phyloP scores from a whole-genome alignment of 2,888 invertebrate genomes.

The Pyrrhopygopsis socrates region DNA sequence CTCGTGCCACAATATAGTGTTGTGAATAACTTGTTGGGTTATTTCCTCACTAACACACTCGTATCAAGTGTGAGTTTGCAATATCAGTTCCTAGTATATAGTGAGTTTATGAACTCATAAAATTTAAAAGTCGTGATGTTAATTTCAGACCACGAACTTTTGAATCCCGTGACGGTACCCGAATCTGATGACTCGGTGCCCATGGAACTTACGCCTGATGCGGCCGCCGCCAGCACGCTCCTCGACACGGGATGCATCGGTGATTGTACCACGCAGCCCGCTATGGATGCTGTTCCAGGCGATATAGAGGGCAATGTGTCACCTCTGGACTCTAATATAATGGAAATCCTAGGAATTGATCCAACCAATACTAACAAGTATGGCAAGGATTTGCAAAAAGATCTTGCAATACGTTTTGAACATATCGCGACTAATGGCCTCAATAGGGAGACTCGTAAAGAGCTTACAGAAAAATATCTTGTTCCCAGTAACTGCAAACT shows the following conservation, averaged over 20 bases:
- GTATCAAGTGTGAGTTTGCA: too few relatives aligned
- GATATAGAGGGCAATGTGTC: too few relatives aligned
- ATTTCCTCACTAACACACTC: too few relatives aligned
- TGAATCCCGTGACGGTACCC: not conserved
- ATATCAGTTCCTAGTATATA: too few relatives aligned
- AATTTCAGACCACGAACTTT: too few relatives aligned
- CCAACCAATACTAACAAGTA: not conserved
- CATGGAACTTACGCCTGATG: not conserved
- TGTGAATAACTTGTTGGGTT: too few relatives aligned
- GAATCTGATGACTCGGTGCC: not conserved
- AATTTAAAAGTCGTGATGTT: too few relatives aligned
- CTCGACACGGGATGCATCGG: not conserved
- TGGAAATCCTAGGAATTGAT: not conserved
- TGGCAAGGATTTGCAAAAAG: not conserved
- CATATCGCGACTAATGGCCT: not conserved
- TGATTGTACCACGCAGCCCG: not conserved
- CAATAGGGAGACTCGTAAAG: not conserved
- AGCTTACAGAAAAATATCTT: not conserved
- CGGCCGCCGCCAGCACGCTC: not conserved
- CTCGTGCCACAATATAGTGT: not conserved
- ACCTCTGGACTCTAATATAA: too few relatives aligned
- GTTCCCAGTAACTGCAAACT: not conserved
- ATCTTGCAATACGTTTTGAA: not conserved
- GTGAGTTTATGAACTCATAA: too few relatives aligned
- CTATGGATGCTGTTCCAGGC: too few relatives aligned